Evolutionary conservation across 2,113 vertebrate genomes (phyloP), one percentile per base, ranked within the genome.

Genomic region (Aythya baeri): DNA sequence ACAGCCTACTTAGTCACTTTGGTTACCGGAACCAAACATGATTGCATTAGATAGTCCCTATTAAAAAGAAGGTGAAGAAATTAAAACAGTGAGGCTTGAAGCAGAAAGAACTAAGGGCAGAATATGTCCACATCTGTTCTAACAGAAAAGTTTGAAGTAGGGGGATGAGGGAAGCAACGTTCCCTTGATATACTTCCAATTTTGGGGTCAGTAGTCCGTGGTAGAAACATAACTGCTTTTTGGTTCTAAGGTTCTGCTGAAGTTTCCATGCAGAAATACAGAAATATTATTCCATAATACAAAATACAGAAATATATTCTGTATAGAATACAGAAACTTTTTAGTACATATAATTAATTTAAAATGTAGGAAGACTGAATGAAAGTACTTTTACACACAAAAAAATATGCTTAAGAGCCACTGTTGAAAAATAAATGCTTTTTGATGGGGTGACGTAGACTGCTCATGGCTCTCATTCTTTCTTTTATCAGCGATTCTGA

Each of bases 401-500:
- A 18, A 46, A 18, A n/a, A 78, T 13, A 50, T 34, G 11, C 9
- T 66, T 65, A 50, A 54, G 57, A 80, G 49, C n/a, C 88, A 36
- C 20, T 73, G 59, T 22, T 88, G 54, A 89, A 92, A 81, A 80
- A 57, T 9, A 71, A 57, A 89, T 73, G 38, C 5, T 4, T 57
- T 94, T 46, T 58, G 68, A n/a, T 54, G 11, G 54, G 54, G 25
- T 43, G 27, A 49, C 50, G 7, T 79, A 17, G 20, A 75, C 38
- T 96, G 52, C 52, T 94, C 63, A 80, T 96, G 89, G 97, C 92
- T 95, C 82, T 83, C 7, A 3, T 97, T 95, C 96, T 96, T 83
- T 79, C 91, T 96, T 96, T 89, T 78, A 76, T 90, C 97, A 99
- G 99, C 99, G 99, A 99, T 99, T 97, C 98, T 99, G 78, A 99